phyloP scores from a whole-genome alignment of 2,888 invertebrate species.

The Augiades crinisus region DNA sequence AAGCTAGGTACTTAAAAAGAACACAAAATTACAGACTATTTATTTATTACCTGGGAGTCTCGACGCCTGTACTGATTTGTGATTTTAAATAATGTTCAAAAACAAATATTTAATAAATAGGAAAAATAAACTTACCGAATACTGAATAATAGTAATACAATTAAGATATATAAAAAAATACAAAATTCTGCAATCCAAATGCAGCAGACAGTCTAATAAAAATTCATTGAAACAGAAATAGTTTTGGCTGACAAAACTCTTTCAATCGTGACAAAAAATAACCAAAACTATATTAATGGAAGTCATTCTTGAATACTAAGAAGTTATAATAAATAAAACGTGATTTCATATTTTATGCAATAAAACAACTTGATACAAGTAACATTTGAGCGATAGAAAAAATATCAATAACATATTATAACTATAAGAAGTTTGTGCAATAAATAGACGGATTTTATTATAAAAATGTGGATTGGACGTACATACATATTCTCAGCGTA shows the following conservation, averaged over 20 bases:
- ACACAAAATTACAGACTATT: constrained; percentile 6
- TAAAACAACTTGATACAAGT: background rate
- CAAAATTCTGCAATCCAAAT: too few relatives aligned
- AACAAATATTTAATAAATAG: background rate
- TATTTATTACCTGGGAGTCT: background rate
- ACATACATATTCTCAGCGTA: constrained; percentile 25
- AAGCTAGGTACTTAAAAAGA: constrained; percentile 6
- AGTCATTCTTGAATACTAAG: too few relatives aligned
- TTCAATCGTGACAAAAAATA: too few relatives aligned
- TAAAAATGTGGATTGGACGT: constrained; percentile 32
- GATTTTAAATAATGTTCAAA: background rate
- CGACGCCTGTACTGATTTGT: background rate
- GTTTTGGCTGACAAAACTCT: too few relatives aligned
- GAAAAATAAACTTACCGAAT: too few relatives aligned
- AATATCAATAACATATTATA: background rate
- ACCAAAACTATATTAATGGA: too few relatives aligned
- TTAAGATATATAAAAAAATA: background rate
- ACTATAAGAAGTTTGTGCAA: constrained; percentile 28
- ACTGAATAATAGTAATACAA: background rate
- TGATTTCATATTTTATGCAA: too few relatives aligned
- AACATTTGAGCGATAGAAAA: background rate
- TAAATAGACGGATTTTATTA: constrained; percentile 35
- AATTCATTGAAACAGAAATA: too few relatives aligned
- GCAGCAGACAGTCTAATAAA: too few relatives aligned
- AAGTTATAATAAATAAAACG: too few relatives aligned